Evolutionary conservation across 2,888 invertebrate genomes (phyloP).

Genomic region (Eristalinus aeneus): DNA sequence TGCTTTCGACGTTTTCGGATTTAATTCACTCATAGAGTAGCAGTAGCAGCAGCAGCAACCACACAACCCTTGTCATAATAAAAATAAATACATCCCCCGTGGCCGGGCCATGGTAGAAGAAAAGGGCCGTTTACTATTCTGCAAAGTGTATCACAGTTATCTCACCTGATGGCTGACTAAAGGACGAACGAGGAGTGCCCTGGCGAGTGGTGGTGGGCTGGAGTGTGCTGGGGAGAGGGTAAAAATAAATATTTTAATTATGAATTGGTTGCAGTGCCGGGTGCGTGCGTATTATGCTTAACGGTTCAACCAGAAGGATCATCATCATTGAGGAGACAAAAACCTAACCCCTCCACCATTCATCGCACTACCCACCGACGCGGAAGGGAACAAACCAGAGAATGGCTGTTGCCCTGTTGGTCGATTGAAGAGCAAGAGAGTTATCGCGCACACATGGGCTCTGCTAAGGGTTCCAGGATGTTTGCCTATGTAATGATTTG

Average conservation of each 20-base stretch:
- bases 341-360: too few species aligned
- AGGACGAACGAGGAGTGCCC: not conserved
- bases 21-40: constrained; percentile 12
- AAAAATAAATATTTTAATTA: constrained; percentile 63
- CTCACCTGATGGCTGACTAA: not conserved
- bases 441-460: not conserved
- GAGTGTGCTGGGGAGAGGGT: not conserved
- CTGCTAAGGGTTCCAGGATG: constrained; percentile 33
- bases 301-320: constrained; percentile 22
- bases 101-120: not conserved
- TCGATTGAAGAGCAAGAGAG: too few species aligned
- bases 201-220: not conserved
- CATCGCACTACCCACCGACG: not conserved
- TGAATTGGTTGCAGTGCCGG: constrained; percentile 45
- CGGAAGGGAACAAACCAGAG: not conserved
- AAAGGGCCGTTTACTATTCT: constrained; percentile 23
- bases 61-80: constrained; percentile 35
- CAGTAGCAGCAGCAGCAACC: not conserved
- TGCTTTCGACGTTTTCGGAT: constrained; percentile 32
- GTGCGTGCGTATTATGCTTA: constrained; percentile 29
- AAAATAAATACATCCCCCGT: constrained; percentile 37
- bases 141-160: not conserved
- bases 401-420: not conserved
- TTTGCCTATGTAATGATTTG: constrained; percentile 48
- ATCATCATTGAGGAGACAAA: constrained; percentile 9